Base-by-base conservation (phyloP, 2,113 vertebrate genomes). In the Albula glossodonta region DNA sequence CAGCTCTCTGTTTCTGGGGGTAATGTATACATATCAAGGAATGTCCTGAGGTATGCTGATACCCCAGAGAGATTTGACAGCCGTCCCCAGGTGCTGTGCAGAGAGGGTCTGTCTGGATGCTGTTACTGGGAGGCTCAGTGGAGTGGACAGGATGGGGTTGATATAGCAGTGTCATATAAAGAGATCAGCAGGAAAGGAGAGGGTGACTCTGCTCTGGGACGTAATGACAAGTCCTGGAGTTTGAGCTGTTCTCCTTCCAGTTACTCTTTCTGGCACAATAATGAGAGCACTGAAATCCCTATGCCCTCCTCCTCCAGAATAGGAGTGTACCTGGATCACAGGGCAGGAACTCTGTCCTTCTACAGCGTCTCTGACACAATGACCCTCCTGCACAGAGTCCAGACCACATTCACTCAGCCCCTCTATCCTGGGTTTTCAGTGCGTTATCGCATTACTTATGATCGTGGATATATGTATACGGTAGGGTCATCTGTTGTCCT, bases 141-240 rank as follows among this genome's bases (percentile, higher is more conserved):
- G 31, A 41, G 31, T 41, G 31, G 31, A 41, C 31, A 41, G 31
- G 31, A 41, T 41, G 31, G 31, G 31, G 31, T 41, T 41, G 31
- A 41, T 41, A 41, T 41, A 41, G 31, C 31, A 41, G 31, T 41
- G 31, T 41, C 31, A 41, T 41, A 41, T 41, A 41, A 41, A 41
- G 31, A 41, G 31, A 41, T 41, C 31, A 91, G 90, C 48, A 92
- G 96, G 49, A 95, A 95, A 89, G 96, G 96, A 12, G 94, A 91
- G 8, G 91, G 92, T 3, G 95, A 94, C 31, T 90, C 95, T 87
- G 96, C 95, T 87, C 96, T 97, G 80, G 96, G 91, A 0, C 95
- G 95, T 88, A 97, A 96, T 9, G 91, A 95, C 86, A 96, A 94
- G 92, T 98, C 96, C 80, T 97, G 96, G 96, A 96, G 95, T 89